These are phyloP conservation scores for Fragum sueziense DNA, from an alignment of 2,888 invertebrate genomes.

Conservation along the genomic window DNA sequence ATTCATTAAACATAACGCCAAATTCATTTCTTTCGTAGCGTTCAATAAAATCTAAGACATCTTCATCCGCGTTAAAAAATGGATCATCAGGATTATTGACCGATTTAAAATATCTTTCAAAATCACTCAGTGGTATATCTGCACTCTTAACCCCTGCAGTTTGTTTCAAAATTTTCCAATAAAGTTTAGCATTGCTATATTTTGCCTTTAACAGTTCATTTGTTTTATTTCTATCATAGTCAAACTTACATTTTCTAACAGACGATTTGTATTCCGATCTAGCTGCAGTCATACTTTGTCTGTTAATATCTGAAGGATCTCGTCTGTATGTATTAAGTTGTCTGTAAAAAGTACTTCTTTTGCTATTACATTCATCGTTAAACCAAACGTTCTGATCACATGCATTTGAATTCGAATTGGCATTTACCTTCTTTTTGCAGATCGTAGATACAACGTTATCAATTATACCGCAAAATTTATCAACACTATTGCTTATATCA, in stretches of 20 bases:
- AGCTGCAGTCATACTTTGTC: conserved; percentile 3
- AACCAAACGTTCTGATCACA: too few species aligned
- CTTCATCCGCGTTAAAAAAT: conserved; percentile 3
- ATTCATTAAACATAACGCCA: conserved; percentile 2
- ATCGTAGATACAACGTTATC: conserved; percentile 20
- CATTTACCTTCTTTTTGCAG: neutral
- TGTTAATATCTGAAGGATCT: conserved; percentile 1
- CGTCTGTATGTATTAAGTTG: conserved; percentile 13
- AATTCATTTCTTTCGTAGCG: neutral
- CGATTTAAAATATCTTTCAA: conserved; percentile 5
- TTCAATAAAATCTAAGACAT: too few species aligned
- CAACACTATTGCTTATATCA: neutral
- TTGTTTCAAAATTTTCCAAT: conserved; percentile 6
- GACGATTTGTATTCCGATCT: conserved; percentile 12
- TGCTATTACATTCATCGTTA: neutral
- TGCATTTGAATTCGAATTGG: too few species aligned
- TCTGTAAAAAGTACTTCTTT: neutral
- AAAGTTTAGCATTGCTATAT: conserved; percentile 13
- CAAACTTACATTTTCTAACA: conserved; percentile 11
- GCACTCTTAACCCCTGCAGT: neutral
- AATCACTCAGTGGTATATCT: neutral
- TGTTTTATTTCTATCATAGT: conserved; percentile 26
- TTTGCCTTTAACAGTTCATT: conserved; percentile 5
- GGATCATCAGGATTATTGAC: conserved; percentile 4
- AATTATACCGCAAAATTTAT: neutral